A percentile compares a stretch with the other conserved stretches of the same genome.
phyloP scores from a whole-genome alignment of 2,113 vertebrate genomes.

The Notarius quadriscutis region DNA sequence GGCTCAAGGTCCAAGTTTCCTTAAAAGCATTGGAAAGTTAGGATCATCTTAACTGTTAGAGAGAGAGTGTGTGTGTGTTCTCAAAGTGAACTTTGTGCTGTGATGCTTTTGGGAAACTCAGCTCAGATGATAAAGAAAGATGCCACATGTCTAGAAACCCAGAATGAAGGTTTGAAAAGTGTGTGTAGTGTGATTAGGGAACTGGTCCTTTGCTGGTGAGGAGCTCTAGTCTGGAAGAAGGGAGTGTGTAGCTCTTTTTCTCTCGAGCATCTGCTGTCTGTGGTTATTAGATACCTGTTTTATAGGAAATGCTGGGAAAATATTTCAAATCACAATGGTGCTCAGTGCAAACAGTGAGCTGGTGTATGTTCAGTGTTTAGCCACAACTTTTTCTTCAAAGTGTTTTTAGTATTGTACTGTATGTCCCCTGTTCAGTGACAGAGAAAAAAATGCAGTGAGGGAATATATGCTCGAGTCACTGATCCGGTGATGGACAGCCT shows the following conservation, averaged over 20 bases:
- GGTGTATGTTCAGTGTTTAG: background rate
- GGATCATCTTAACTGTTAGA: background rate
- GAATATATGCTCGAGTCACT: background rate
- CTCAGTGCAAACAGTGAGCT: background rate
- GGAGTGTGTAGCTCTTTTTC: conserved; percentile 37
- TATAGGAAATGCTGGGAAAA: background rate
- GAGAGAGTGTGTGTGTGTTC: background rate
- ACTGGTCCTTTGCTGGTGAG: conserved; percentile 44
- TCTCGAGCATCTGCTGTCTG: conserved; percentile 74
- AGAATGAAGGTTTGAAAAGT: background rate
- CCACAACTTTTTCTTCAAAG: background rate
- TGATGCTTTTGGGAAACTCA: background rate
- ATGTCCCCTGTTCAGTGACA: background rate
- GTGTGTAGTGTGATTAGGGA: background rate
- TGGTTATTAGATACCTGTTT: conserved; percentile 75
- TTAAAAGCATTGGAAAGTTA: background rate
- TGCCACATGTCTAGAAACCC: background rate
- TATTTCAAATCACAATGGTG: background rate
- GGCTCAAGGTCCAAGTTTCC: background rate
- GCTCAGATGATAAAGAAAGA: background rate
- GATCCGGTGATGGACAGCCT: background rate
- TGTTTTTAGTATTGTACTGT: background rate
- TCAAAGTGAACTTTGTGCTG: background rate
- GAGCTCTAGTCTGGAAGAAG: conserved; percentile 13
- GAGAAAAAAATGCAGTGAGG: background rate